These are phyloP conservation scores for Dreissena rostriformis DNA, from an alignment of 1,140 invertebrate species.

Conservation along the genomic window DNA sequence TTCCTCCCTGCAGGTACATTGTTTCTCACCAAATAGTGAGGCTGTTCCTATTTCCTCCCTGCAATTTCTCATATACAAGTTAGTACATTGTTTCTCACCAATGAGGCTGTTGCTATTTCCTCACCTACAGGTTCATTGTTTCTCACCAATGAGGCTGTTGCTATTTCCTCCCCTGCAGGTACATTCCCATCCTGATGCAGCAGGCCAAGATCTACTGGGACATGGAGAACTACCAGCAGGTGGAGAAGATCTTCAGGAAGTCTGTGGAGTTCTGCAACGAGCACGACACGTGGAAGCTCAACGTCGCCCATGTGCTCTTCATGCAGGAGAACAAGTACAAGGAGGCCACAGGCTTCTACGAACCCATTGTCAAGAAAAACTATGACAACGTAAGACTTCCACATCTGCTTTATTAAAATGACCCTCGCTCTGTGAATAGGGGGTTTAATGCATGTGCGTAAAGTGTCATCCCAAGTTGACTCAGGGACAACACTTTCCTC, in stretches of 20 bases:
- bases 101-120: no score
- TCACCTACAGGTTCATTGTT: no score
- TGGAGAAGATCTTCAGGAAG: constrained; percentile 87
- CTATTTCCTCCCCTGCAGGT: constrained; percentile 80
- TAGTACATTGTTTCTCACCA: no score
- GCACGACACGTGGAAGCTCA: constrained; percentile 97
- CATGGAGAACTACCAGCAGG: constrained; percentile 95
- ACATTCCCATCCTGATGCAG: constrained; percentile 98
- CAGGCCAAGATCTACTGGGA: constrained; percentile 99
- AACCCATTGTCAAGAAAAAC: constrained; percentile 98
- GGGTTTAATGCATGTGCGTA: no score
- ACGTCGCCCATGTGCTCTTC: constrained; percentile 99
- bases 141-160: not conserved
- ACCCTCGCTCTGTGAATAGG: no score
- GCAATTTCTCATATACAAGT: no score
- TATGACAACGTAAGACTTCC: constrained; percentile 89
- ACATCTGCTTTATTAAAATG: no score
- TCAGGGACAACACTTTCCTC: no score
- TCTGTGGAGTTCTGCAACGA: constrained; percentile 99
- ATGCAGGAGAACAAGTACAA: constrained; percentile 99
- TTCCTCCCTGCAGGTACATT: no score
- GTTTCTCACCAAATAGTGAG: no score
- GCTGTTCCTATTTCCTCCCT: no score
- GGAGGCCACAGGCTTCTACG: constrained; percentile 98
- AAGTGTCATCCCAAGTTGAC: no score